Evolutionary conservation across 35 echinoderm and acorn worm species (phyloP).

Genomic region (Heliocidaris erythrogramma): DNA sequence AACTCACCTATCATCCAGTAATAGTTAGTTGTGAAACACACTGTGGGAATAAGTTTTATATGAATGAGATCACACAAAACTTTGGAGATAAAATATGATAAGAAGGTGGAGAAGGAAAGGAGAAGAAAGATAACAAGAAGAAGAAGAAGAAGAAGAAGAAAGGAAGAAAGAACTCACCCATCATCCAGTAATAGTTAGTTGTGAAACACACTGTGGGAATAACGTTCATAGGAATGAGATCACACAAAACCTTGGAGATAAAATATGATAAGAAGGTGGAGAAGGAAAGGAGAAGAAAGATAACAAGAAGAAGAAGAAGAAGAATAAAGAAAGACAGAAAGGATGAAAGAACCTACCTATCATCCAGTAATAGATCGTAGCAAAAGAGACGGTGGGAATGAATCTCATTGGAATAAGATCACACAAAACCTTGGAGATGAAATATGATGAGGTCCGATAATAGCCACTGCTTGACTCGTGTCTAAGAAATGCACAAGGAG

Average conservation of each 20-base stretch:
- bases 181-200: slow-evolving; percentile 64
- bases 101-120: too few relatives aligned
- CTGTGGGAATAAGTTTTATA: too few relatives aligned
- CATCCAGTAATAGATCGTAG: slow-evolving; percentile 62
- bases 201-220: slow-evolving; percentile 39
- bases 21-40: too few relatives aligned
- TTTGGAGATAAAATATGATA: too few relatives aligned
- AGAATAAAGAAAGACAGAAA: background rate
- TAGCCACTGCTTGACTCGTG: slow-evolving; percentile 64
- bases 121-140: too few relatives aligned
- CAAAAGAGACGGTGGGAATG: slow-evolving; percentile 48
- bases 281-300: too few relatives aligned
- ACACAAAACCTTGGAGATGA: slow-evolving; percentile 68
- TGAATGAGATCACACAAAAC: too few relatives aligned
- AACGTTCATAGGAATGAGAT: slow-evolving; percentile 69
- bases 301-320: background rate
- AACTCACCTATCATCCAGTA: too few relatives aligned
- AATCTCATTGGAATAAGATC: slow-evolving; percentile 72
- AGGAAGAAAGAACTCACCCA: too few relatives aligned
- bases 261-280: slow-evolving; percentile 40
- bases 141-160: too few relatives aligned
- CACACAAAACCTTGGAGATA: slow-evolving; percentile 66
- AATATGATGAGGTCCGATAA: slow-evolving; percentile 63
- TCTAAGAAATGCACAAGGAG: slow-evolving; percentile 26
- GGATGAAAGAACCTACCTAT: slow-evolving; percentile 46